Base-by-base conservation (phyloP, 2,888 invertebrate species). In the Conus canariensis region DNA sequence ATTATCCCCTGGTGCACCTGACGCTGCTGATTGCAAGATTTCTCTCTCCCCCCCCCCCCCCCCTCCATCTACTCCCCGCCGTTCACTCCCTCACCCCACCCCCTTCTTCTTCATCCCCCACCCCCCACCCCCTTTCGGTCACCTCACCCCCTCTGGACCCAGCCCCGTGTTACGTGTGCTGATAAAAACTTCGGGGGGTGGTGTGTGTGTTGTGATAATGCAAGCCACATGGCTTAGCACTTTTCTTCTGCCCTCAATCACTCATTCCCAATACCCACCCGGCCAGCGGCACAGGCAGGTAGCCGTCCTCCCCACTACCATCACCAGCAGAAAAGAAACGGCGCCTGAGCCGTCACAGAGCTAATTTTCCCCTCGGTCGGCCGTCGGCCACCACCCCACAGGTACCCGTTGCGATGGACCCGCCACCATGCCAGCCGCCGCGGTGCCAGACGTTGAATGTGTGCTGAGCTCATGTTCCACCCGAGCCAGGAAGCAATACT, bases 201-300 rank as follows among this genome's bases (percentile, higher is more conserved):
- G 80, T 80, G 80, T 83, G 77, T 77, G 56, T 56, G 56, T 19
- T 83, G n/a, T 83, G 82, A 58, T 83, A 83, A 83, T 83, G 58
- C 82, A 56, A 80, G 82, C 30, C 56, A 56, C 56, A 58, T 56
- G 82, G 22, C 19, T 83, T 58, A 58, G 82, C 58, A 83, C 82
- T 83, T 83, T 83, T 58, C 58, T 56, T 58, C 58, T 6, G 82
- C 22, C 82, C 77, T 58, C 82, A 9, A 16, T 56, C 56, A 56
- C 9, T 56, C 82, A 22, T 9, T 19, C 22, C 16, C 56, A 58
- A 83, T 58, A 16, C 10, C 77, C 77, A 30, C 16, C 25, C 12
- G 16, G 16, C 10, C 60, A 64, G 16, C 60, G 10, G 60, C 60
- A 64, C 60, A 64, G 60, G 60, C 16, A 64, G 60, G 60, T 64